phyloP scores from a whole-genome alignment of 1,140 invertebrate species.

The Anagrus nilaparvatae region DNA sequence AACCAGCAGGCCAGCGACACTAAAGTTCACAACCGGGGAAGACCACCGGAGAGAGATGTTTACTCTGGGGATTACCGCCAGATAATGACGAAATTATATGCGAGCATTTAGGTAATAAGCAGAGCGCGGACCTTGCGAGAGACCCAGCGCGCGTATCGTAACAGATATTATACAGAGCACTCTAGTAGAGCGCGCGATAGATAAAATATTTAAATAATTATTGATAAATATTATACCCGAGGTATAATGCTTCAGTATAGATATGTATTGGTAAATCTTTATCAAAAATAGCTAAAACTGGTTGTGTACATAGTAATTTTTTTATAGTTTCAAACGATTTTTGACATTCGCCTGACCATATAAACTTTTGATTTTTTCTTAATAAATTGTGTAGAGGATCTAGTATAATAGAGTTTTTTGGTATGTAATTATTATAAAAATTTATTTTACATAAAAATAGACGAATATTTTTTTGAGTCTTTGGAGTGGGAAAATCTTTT shows the following conservation, averaged over 20 bases:
- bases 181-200: no score
- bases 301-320: constrained; percentile 10
- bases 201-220: no score
- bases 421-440: constrained; percentile 9
- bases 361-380: constrained; percentile 13
- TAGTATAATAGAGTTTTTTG: constrained; percentile 9
- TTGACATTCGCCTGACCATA: constrained; percentile 12
- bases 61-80: no score
- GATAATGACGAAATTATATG: no score
- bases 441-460: constrained; percentile 8
- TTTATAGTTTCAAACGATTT: constrained; percentile 12
- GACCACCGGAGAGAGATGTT: no score
- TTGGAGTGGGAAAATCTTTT: constrained; percentile 5
- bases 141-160: no score
- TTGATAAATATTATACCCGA: no score
- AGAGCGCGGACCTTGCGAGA: no score
- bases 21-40: no score
- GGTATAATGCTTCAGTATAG: constrained; percentile 19
- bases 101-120: no score
- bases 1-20: no score
- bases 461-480: background rate
- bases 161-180: no score
- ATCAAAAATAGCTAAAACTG: constrained; percentile 17
- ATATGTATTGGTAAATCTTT: constrained; percentile 15
- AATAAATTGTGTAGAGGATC: constrained; percentile 15